These are phyloP conservation scores for Prochilodus magdalenae DNA, from an alignment of 2,113 vertebrate genomes.

Conservation along the genomic window DNA sequence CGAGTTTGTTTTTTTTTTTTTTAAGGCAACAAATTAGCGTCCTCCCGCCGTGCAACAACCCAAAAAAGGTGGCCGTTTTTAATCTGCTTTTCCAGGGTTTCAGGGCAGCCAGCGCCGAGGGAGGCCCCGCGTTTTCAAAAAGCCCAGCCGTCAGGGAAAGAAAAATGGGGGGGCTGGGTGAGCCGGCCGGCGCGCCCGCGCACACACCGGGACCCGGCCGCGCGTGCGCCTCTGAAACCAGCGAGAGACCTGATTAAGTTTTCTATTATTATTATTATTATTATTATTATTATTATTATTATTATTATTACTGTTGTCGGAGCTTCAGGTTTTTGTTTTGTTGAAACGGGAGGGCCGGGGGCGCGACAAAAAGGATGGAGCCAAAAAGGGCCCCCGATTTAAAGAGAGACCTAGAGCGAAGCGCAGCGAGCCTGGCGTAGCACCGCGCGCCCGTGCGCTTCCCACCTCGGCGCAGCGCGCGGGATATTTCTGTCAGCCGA, in stretches of 20 bases:
- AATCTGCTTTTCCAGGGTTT: conserved; percentile 73
- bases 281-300: too few species aligned
- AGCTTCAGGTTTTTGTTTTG: conserved; percentile 82
- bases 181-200: neutral
- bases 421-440: conserved; percentile 36
- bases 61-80: conserved; percentile 72
- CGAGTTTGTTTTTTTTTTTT: too few species aligned
- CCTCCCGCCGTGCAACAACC: conserved; percentile 31
- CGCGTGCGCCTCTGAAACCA: conserved; percentile 78
- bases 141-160: conserved; percentile 68
- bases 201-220: conserved; percentile 52
- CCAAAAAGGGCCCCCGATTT: conserved; percentile 89
- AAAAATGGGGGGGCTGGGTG: conserved; percentile 57
- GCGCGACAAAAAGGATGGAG: too few species aligned
- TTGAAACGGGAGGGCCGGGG: too few species aligned
- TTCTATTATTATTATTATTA: conserved; percentile 41
- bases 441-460: conserved; percentile 82
- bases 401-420: conserved; percentile 90
- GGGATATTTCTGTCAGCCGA: conserved; percentile 96
- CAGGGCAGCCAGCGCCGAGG: conserved; percentile 60
- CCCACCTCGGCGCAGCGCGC: conserved; percentile 90
- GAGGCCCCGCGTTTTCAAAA: conserved; percentile 64
- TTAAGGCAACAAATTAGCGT: conserved; percentile 17
- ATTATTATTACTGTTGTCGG: neutral
- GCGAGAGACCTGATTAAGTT: conserved; percentile 82